Percentiles rank a stretch among this genome's conserved stretches.
Evolutionary conservation across 2,797 vertebrate genomes (phyloP).

Genomic region (Erpetoichthys calabaricus): DNA sequence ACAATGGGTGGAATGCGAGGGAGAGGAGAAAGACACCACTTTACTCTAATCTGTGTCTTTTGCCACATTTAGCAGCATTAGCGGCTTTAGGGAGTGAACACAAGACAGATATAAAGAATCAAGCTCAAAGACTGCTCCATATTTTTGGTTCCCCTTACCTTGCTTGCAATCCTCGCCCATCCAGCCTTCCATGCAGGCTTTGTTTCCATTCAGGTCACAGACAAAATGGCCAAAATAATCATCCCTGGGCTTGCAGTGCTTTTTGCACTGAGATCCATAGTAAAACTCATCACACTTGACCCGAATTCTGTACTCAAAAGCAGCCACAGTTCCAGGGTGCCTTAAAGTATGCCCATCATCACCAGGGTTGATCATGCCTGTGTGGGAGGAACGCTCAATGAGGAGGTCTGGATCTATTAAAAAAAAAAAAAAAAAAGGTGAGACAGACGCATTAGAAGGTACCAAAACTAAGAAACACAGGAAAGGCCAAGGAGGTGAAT

Average conservation of each 20-base stretch:
- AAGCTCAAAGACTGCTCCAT: background rate
- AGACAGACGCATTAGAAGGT: background rate
- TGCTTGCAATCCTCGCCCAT: conserved; percentile 66
- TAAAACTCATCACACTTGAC: conserved; percentile 81
- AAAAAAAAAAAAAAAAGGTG: conserved; percentile 9
- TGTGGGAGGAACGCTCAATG: conserved; percentile 68
- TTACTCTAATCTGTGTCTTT: too few relatives aligned
- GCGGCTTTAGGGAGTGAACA: too few relatives aligned
- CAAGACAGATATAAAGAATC: background rate
- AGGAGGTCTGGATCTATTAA: conserved; percentile 63
- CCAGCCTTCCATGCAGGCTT: conserved; percentile 87
- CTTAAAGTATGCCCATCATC: conserved; percentile 64
- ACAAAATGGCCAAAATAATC: conserved; percentile 87
- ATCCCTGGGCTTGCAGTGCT: conserved; percentile 73
- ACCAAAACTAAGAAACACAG: background rate
- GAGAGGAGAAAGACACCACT: too few relatives aligned
- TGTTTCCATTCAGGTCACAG: conserved; percentile 77
- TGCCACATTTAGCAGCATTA: too few relatives aligned
- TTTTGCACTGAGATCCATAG: conserved; percentile 82
- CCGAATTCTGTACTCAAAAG: conserved; percentile 65
- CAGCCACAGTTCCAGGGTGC: conserved; percentile 49
- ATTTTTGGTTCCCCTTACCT: conserved; percentile 41
- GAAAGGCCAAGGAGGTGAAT: conserved; percentile 10
- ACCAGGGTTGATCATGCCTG: conserved; percentile 77
- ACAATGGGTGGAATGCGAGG: too few relatives aligned